A percentile compares a stretch with the other conserved stretches of the same genome.
Evolutionary conservation across 2,797 vertebrate genomes (phyloP).

Genomic region (Loris lydekkerianus): DNA sequence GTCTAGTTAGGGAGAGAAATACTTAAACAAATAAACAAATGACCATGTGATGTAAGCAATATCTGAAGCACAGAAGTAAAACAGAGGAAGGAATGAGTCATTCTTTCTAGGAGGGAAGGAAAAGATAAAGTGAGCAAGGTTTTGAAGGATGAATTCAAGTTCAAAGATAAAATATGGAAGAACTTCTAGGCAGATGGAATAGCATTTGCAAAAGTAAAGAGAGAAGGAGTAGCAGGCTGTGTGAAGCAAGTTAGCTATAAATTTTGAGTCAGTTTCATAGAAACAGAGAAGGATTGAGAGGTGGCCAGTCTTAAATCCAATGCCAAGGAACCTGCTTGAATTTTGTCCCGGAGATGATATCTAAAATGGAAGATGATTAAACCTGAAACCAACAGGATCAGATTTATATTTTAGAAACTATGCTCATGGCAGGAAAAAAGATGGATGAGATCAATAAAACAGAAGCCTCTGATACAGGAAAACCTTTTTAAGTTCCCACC

Average conservation of each 20-base stretch:
- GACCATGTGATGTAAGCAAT: not conserved
- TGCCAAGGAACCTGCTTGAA: not conserved
- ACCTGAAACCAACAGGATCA: not conserved
- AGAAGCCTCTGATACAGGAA: not conserved
- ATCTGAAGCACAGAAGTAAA: not conserved
- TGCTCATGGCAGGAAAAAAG: not conserved
- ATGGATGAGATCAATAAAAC: not conserved
- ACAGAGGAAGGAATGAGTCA: not conserved
- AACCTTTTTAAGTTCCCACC: not conserved
- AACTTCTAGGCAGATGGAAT: not conserved
- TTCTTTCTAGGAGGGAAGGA: not conserved
- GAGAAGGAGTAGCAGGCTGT: not conserved
- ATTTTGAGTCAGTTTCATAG: not conserved
- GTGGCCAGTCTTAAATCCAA: not conserved
- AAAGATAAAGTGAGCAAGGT: not conserved
- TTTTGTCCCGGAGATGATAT: not conserved
- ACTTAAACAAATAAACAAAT: slow-evolving; percentile 18
- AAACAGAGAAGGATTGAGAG: not conserved
- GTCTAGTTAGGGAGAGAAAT: not conserved
- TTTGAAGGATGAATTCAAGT: slow-evolving; percentile 39
- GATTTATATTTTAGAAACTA: slow-evolving; percentile 41
- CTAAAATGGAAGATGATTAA: slow-evolving; percentile 8
- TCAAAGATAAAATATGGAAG: slow-evolving; percentile 1
- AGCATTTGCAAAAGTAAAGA: not conserved
- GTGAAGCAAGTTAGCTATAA: not conserved